Evolutionary conservation across 2,113 vertebrate genomes (phyloP), one percentile per base, ranked within the genome.

Genomic region (Phyllostomus hastatus): DNA sequence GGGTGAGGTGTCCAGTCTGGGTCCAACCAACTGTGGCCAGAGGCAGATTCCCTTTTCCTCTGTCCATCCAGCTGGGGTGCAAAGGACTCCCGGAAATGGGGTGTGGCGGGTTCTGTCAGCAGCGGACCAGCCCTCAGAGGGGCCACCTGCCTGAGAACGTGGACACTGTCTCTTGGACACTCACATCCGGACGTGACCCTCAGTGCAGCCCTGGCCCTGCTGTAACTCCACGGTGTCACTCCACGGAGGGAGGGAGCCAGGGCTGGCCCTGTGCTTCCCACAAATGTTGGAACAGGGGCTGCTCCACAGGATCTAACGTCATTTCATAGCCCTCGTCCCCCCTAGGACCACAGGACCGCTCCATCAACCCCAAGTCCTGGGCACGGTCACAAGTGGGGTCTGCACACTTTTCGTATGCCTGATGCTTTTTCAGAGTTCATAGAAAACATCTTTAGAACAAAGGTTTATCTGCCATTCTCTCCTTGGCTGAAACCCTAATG

Each of bases 181-280:
- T 80, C 38, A 20, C 0, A 0, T 2, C 0, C 2, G 22, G 33
- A n/a, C 10, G 2, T 38, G 43, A 87, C 22, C 22, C 66, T 72
- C 31, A 0, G 1, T 0, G 26, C 15, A 22, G 2, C 16, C n/a
- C 1, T 9, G 1, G 35, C n/a, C 35, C 11, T 9, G 33, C 35
- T 59, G 31, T 67, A 61, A 6, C 35, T 43, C 43, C 8, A 9
- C 8, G 16, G 8, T 8, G 6, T 17, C 66, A 17, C 10, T 46
- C 19, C 1, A 4, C 1, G 26, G 33, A 11, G 14, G n/a, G 38
- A 28, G 64, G 72, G 12, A 64, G 31, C 17, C 12, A 1, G 11
- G 9, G 43, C 43, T 26, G 5, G 14, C 33, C 12, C 9, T 3
- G 35, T 12, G 14, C 2, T 20, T 26, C 50, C 43, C 80, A 57